These are phyloP conservation scores for Choloepus hoffmanni DNA, from an alignment of 2,113 vertebrate species.

Conservation along the genomic window DNA sequence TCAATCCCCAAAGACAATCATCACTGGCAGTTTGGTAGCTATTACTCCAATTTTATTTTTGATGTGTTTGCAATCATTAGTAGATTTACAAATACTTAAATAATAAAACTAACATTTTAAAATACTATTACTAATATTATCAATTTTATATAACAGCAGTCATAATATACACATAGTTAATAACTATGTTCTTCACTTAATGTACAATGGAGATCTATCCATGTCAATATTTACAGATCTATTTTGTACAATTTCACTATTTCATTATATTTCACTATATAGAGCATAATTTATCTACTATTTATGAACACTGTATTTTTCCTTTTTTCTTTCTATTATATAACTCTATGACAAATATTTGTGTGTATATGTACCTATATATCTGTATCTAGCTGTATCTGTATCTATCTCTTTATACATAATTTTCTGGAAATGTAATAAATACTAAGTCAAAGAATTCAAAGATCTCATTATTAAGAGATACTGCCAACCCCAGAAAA, in stretches of 20 bases:
- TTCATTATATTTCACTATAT: background rate
- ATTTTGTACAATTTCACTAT: background rate
- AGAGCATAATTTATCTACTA: background rate
- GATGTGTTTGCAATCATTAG: background rate
- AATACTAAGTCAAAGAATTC: background rate
- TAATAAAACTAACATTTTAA: background rate
- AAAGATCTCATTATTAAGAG: background rate
- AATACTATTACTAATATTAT: background rate
- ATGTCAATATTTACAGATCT: background rate
- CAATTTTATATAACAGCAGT: background rate
- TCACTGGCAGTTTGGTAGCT: background rate
- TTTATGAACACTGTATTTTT: background rate
- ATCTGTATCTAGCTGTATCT: background rate
- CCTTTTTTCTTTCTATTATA: background rate
- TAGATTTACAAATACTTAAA: background rate
- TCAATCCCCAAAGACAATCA: background rate
- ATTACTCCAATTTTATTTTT: background rate
- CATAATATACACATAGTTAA: background rate
- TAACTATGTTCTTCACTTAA: background rate
- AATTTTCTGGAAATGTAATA: background rate
- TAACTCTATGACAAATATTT: background rate
- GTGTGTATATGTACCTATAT: background rate
- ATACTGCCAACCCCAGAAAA: background rate
- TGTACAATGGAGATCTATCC: background rate
- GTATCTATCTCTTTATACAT: background rate